Base-by-base conservation (phyloP, 1,140 invertebrate genomes). In the Formica exsecta region DNA sequence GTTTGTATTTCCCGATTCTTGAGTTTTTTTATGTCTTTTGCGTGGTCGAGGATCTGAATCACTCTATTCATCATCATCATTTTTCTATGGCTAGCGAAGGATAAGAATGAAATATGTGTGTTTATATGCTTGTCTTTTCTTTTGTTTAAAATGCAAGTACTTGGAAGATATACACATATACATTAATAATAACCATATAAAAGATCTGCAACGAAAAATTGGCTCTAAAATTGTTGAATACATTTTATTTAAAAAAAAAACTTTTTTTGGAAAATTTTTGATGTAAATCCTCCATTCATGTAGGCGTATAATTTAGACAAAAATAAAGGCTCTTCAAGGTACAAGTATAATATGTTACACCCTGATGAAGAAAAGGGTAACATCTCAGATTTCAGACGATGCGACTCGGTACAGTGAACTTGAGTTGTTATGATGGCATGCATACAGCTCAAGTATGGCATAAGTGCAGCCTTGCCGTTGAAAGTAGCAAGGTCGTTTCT, bases 401-500 rank as follows among this genome's bases (percentile, higher is more conserved):
- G 77, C 61, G 22, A 36, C 59, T 32, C 73, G 36, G 90, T 90
- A 71, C 89, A 85, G 62, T 91, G 90, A 91, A 91, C 90, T 75
- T 81, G 57, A 54, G 73, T 57, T 81, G 86, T 91, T 91, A 86
- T 83, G 88, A 89, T 84, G 65, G 86, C 68, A 54, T 68, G 57
- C 41, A 59, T 54, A 74, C 84, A 44, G 25, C 68, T 70, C 87
- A 91, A 89, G 64, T 54, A 74, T 76, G 51, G 44, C 68, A 83
- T 89, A 91, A 89, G 90, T 71, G 86, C 86, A 91, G 61, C 90
- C 86, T 91, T 91, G 90, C 90, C 90, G 79, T 77, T 85, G 86
- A 91, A 90, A 91, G 90, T 90, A 59, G 88, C 90, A 91, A 91
- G 90, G 90, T 66, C 90, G 90, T 88, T 79, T 90, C 86, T 85